Evolutionary conservation across 2,797 vertebrate genomes (phyloP), one percentile per base, ranked within the genome.

Genomic region (Cetoscarus ocellatus): DNA sequence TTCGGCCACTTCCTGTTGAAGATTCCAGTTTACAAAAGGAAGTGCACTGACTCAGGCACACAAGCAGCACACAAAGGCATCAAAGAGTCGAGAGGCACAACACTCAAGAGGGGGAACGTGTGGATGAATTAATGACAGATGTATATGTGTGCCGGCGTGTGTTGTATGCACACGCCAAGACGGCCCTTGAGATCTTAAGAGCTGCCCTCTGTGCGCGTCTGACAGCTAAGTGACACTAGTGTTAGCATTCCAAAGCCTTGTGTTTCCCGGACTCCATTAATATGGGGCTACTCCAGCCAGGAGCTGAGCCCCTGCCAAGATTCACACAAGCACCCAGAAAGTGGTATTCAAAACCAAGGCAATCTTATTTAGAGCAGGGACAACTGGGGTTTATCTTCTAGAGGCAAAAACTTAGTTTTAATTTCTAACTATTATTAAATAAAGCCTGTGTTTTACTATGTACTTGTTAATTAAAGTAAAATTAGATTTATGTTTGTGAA

Each of bases 201-300:
- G 88, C 77, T 53, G 56, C 74, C 64, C 85, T 73, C 57, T 82
- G 75, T 89, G 77, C 58, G 70, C 51, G 70, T 77, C 61, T 84
- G 87, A 73, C 84, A 81, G 88, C 73, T 48, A 74, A 87, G 79
- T 66, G 83, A 83, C 84, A 79, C 75, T 75, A 72, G 69, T 62
- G 86, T 80, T 76, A 89, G 83, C 77, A 85, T 83, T 83, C 85
- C 88, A 87, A 84, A 86, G 85, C 79, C 90, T 85, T 85, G 76
- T 83, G 84, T 91, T 90, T 87, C 82, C 69, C 83, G 58, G 81
- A 76, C 74, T 86, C 75, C 82, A 86, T 90, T 91, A 90, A 79
- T 73, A 88, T 70, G 81, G 62, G 79, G 81, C 79, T 57, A 67
- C 70, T 84, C 70, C 81, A 75, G 78, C 73, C 43, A 34, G 70